Base-by-base conservation (phyloP, 2,888 invertebrate species). In the Trissoscelio sp. region DNA sequence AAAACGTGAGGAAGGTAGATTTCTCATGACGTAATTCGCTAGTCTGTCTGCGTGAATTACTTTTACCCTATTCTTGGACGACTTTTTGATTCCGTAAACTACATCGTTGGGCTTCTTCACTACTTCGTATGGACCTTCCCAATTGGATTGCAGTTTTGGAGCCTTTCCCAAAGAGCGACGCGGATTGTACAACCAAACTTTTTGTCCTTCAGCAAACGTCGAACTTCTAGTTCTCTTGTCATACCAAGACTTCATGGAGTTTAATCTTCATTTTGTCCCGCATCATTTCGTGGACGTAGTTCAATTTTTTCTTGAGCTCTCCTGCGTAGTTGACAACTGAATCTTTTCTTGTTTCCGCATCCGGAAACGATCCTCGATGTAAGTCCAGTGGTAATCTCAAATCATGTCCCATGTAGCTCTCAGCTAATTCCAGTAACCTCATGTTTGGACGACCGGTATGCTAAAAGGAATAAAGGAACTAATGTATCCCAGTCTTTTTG, bases 381-480 rank as follows among this genome's bases (percentile, higher is more conserved):
- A 62, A 16, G 44, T 62, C 42, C 24, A 60, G 28, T 7, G 60
- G 60, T 12, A 60, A 16, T 6, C 42, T 28, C 14, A 77, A 53
- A 20, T 77, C 31, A 12, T 46, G 42, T 6, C 53, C 67, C 0
- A 3, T 31, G 34, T 51, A 67, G 20, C 34, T 51, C 24, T 78
- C 46, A 14, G 64, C 70, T 37, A 48, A 39, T 14, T 42, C 44
- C 67, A 3, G 75, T 83, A 0, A 20, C 22, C 14, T 72, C 64
- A 46, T 79, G 83, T 37, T 24, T 70, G 0, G 72, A 67, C 6
- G 64, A 81, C 20, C 57, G 57, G 55, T 79, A 74, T 9, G 69
- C 75, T 11, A 81, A 37, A 7, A 81, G 39, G 44, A 60, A 74
- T 12, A 81, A 28, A 5, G 57, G 67, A 16, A 81, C 16, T 66